Conservation (phyloP, 2,888 invertebrate species). For the Drosophila ezoana region DNA sequence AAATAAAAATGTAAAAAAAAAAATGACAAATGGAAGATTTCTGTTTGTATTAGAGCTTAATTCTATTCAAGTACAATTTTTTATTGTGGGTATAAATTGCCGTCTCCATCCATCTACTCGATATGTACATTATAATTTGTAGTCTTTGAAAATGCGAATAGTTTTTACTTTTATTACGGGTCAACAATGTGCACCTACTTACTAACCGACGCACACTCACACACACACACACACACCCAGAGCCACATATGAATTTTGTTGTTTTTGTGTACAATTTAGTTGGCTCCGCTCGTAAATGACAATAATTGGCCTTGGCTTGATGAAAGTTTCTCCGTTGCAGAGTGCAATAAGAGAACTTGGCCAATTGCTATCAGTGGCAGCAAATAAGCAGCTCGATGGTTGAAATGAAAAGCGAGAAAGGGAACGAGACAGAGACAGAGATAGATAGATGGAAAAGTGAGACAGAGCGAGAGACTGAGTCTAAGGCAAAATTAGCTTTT, state of each 20-base stretch:
- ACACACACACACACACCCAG: neutral
- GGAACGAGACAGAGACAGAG: neutral
- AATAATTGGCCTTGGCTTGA: constrained; percentile 49
- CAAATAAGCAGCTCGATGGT: constrained; percentile 13
- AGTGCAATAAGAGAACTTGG: constrained; percentile 37
- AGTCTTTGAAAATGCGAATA: neutral
- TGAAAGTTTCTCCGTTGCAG: constrained; percentile 8
- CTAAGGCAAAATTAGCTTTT: constrained; percentile 14
- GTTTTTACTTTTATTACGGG: constrained; percentile 13
- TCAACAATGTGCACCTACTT: neutral
- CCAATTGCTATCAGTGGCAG: constrained; percentile 24
- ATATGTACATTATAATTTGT: constrained; percentile 8
- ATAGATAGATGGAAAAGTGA: neutral
- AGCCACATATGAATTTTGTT: neutral
- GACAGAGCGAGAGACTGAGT: neutral
- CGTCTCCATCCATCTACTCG: neutral
- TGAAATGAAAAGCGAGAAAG: neutral
- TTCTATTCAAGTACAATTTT: constrained; percentile 1
- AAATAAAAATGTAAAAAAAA: neutral
- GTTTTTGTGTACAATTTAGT: constrained; percentile 20
- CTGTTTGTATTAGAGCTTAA: neutral
- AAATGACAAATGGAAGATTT: neutral
- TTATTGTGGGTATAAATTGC: neutral
- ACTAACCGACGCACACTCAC: neutral
- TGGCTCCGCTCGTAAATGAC: constrained; percentile 27